These are phyloP conservation scores for Gila robusta DNA, from an alignment of 2,797 vertebrate species.

Conservation along the genomic window DNA sequence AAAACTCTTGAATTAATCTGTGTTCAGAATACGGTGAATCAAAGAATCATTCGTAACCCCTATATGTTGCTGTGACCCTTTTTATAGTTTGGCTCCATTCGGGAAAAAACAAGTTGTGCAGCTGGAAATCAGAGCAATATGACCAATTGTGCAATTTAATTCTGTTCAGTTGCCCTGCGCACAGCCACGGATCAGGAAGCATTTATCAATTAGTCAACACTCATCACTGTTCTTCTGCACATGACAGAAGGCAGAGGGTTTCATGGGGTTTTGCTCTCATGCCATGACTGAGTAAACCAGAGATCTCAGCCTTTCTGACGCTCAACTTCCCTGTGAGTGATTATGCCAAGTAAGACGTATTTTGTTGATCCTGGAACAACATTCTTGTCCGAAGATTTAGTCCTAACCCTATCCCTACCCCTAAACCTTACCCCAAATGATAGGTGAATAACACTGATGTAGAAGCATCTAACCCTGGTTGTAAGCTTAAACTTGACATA, in stretches of 20 bases:
- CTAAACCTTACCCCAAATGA: neutral
- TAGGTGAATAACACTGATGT: neutral
- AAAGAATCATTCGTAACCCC: neutral
- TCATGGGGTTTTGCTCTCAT: neutral
- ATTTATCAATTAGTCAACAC: constrained; percentile 30
- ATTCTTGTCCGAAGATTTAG: neutral
- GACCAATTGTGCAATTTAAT: neutral
- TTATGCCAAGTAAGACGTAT: neutral
- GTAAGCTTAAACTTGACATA: neutral
- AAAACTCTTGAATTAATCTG: constrained; percentile 43
- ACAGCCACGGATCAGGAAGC: constrained; percentile 14
- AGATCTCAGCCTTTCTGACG: neutral
- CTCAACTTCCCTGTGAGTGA: neutral
- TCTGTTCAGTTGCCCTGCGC: neutral
- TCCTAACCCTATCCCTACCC: neutral
- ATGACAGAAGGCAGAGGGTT: neutral
- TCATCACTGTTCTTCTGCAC: neutral
- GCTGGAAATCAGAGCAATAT: constrained; percentile 11
- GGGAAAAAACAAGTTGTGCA: neutral
- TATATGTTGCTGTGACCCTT: constrained; percentile 4
- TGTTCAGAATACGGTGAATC: constrained; percentile 47
- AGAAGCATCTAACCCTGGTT: neutral
- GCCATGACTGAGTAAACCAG: neutral
- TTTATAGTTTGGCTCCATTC: neutral
- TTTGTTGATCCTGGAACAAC: neutral